Conservation (phyloP, 2,888 invertebrate genomes). For the Caenorhabditis sulstoni region DNA sequence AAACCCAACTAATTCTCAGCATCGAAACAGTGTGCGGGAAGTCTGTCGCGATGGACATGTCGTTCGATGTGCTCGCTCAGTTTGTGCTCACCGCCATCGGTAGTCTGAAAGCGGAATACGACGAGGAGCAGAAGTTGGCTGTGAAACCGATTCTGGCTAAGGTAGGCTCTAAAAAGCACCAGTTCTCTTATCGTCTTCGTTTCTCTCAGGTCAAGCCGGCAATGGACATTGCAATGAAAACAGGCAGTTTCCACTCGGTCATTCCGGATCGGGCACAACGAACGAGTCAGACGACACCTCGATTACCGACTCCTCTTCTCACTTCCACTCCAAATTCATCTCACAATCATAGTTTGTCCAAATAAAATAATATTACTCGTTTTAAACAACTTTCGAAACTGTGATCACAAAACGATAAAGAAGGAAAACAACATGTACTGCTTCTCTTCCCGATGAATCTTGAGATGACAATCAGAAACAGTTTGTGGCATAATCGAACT, state of each 20-base stretch:
- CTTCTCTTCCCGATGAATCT: too few relatives aligned
- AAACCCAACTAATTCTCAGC: conserved; percentile 7
- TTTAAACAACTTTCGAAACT: too few relatives aligned
- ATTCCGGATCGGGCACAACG: neutral
- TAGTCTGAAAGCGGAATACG: conserved; percentile 45
- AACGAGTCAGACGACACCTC: neutral
- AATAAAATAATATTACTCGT: too few relatives aligned
- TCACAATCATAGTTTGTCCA: too few relatives aligned
- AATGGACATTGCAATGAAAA: conserved; percentile 9
- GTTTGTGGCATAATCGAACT: too few relatives aligned
- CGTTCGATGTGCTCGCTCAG: conserved; percentile 27
- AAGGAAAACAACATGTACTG: too few relatives aligned
- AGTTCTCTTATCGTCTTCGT: too few relatives aligned
- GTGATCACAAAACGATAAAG: too few relatives aligned
- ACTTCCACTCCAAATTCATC: neutral
- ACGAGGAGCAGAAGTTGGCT: conserved; percentile 35
- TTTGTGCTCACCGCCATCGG: conserved; percentile 51
- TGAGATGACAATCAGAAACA: too few relatives aligned
- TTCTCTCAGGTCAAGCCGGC: conserved; percentile 12
- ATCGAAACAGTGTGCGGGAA: conserved; percentile 43
- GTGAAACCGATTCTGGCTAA: conserved; percentile 30
- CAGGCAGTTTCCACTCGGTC: neutral
- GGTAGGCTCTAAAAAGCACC: conserved; percentile 6
- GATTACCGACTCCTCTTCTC: neutral
- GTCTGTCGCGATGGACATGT: conserved; percentile 40